These are phyloP conservation scores for Dryococelus australis DNA, from an alignment of 2,888 invertebrate genomes.

Conservation along the genomic window DNA sequence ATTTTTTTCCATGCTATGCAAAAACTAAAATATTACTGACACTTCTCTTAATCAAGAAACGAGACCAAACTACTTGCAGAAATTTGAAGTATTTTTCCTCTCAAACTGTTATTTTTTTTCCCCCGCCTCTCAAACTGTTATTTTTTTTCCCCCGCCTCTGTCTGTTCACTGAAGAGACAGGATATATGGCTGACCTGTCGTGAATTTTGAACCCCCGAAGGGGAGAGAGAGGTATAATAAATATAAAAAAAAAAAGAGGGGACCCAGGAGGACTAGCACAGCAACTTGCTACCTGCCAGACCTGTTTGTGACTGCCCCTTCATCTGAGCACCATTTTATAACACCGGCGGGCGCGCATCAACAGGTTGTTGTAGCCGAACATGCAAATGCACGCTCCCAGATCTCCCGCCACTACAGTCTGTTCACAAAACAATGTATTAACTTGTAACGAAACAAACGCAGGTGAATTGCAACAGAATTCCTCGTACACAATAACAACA, in stretches of 20 bases:
- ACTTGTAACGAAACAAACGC: background rate
- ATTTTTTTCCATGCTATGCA: too few relatives aligned
- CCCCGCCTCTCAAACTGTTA: too few relatives aligned
- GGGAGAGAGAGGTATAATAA: background rate
- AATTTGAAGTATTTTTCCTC: too few relatives aligned
- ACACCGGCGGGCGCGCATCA: background rate
- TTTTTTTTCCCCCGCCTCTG: too few relatives aligned
- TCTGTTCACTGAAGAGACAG: background rate
- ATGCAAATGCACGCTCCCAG: background rate
- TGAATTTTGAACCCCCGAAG: background rate
- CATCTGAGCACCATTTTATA: background rate
- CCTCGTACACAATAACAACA: background rate
- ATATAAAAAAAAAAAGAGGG: background rate
- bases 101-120: too few relatives aligned
- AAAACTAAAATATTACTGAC: too few relatives aligned
- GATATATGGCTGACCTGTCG: background rate
- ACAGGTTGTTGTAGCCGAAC: background rate
- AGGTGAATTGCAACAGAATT: background rate
- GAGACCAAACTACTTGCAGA: too few relatives aligned
- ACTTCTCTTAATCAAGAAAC: too few relatives aligned
- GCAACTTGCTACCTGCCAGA: background rate
- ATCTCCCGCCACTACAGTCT: background rate
- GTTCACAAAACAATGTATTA: background rate
- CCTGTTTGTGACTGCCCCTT: background rate
- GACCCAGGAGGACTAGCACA: background rate